These are phyloP conservation scores for Misgurnus anguillicaudatus DNA, from an alignment of 2,113 vertebrate genomes.

Conservation along the genomic window DNA sequence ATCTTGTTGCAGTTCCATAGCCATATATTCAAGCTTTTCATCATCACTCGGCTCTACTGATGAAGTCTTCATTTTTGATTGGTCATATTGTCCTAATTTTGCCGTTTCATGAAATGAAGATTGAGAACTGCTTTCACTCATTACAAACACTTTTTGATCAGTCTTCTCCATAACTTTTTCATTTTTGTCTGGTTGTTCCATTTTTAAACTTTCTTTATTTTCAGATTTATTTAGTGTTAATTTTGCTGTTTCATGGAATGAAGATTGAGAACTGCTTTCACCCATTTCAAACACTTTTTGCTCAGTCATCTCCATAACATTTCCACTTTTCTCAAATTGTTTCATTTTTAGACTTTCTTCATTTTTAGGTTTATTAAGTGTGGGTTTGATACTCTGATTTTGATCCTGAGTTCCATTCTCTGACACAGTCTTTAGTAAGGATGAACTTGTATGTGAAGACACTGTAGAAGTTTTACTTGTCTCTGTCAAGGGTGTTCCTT, in stretches of 20 bases:
- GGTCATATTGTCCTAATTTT: neutral
- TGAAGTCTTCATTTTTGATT: constrained; percentile 31
- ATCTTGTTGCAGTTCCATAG: constrained; percentile 76
- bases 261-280: neutral
- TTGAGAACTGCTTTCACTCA: neutral
- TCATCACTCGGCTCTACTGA: constrained; percentile 53
- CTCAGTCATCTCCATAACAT: neutral
- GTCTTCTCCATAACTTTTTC: neutral
- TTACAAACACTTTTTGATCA: neutral
- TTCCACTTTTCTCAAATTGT: neutral
- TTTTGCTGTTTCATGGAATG: constrained; percentile 1
- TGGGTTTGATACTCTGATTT: neutral
- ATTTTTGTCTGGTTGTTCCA: neutral
- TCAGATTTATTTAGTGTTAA: neutral
- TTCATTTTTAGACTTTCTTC: neutral
- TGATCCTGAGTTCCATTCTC: neutral
- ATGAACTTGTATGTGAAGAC: neutral
- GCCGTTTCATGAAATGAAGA: neutral
- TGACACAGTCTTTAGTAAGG: neutral
- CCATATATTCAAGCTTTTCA: constrained; percentile 71
- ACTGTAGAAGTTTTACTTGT: neutral
- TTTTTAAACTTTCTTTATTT: too few species aligned
- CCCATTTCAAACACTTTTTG: neutral
- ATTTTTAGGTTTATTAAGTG: constrained; percentile 8
- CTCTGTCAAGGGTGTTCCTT: neutral